Evolutionary conservation across 1,140 invertebrate species (phyloP).

Genomic region (Lepidostoma basale): DNA sequence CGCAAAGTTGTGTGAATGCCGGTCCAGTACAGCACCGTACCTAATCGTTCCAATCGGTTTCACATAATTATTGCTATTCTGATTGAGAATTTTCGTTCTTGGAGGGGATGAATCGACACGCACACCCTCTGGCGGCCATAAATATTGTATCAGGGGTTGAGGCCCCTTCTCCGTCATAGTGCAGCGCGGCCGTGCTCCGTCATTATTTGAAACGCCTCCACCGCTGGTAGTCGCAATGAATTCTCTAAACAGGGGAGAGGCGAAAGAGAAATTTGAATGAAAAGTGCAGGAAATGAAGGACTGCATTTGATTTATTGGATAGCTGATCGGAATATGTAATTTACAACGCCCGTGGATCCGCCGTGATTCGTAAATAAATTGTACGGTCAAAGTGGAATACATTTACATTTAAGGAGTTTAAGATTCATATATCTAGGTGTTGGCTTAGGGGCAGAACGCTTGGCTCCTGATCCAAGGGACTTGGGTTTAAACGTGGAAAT

Average conservation of each 20-base stretch:
- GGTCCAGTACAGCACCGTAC: neutral
- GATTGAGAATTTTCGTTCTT: conserved; percentile 45
- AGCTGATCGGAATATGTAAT: too few species aligned
- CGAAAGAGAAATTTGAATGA: neutral
- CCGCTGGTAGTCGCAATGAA: conserved; percentile 40
- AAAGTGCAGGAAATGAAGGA: conserved; percentile 22
- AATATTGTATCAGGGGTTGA: conserved; percentile 43
- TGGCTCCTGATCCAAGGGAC: too few species aligned
- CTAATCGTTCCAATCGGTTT: conserved; percentile 42
- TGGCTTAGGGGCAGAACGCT: too few species aligned
- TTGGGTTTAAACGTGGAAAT: too few species aligned
- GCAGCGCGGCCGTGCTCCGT: conserved; percentile 23
- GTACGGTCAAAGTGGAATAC: too few species aligned
- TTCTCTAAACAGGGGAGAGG: conserved; percentile 17
- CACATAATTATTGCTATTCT: conserved; percentile 47
- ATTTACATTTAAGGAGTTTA: too few species aligned
- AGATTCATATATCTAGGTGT: too few species aligned
- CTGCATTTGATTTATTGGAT: neutral
- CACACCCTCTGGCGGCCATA: conserved; percentile 35
- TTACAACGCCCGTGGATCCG: too few species aligned
- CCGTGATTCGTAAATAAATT: too few species aligned
- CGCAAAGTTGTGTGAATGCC: too few species aligned
- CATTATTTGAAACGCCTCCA: conserved; percentile 45
- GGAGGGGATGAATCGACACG: conserved; percentile 29
- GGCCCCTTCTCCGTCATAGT: conserved; percentile 12